Conservation (phyloP, 2,113 vertebrate species). For the Columbina picui region DNA sequence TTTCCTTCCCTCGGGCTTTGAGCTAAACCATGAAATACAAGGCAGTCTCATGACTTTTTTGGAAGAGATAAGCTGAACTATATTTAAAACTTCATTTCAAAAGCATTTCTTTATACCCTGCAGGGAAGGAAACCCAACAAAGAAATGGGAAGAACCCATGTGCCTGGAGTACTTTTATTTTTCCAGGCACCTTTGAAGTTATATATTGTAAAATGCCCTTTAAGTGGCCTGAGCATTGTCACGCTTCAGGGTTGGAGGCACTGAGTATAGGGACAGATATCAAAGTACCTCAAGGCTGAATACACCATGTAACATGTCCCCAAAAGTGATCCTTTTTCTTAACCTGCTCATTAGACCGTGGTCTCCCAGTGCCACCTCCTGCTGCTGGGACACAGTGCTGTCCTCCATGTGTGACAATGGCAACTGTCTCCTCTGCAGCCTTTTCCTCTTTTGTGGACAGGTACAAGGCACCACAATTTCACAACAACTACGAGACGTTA, state of each 20-base stretch:
- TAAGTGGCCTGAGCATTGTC: not conserved
- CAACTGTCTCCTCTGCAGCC: not conserved
- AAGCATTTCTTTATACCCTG: not conserved
- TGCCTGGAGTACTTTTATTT: not conserved
- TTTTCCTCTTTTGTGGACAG: slow-evolving; percentile 62
- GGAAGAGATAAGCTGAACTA: not conserved
- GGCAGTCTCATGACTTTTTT: not conserved
- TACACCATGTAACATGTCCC: rapidly evolving
- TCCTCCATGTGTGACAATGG: rapidly evolving
- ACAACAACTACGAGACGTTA: slow-evolving; percentile 83
- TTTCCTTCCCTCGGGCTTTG: not conserved
- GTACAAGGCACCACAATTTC: slow-evolving; percentile 82
- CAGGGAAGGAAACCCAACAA: not conserved
- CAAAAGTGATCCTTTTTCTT: not conserved
- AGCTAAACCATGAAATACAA: not conserved
- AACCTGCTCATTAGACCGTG: not conserved
- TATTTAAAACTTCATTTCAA: not conserved
- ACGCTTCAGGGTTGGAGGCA: not conserved
- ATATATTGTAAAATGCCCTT: not conserved
- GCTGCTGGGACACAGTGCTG: not conserved
- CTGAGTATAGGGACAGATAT: not conserved
- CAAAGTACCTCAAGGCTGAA: not conserved
- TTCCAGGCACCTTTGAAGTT: not conserved
- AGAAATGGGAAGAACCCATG: not conserved
- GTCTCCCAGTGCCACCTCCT: not conserved